Conservation (phyloP, 2,797 vertebrate genomes). For the Lepilemur ruficaudatus region DNA sequence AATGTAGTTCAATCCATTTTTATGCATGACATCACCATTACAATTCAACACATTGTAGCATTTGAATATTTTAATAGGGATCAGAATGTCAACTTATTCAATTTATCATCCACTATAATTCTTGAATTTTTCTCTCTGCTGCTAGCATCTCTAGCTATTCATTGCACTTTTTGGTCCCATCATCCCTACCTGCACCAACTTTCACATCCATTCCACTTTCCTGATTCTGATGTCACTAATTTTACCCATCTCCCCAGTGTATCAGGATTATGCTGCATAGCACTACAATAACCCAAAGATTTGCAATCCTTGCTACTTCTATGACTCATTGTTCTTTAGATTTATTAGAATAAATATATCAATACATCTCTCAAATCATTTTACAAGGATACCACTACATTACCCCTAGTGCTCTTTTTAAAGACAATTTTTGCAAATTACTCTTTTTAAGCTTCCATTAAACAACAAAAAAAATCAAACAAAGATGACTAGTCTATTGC, state of each 20-base stretch:
- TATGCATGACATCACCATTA: constrained; percentile 56
- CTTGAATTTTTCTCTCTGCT: constrained; percentile 30
- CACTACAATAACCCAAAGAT: not conserved
- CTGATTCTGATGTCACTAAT: not conserved
- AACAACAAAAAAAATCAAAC: not conserved
- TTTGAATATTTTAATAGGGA: constrained; percentile 67
- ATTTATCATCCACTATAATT: constrained; percentile 34
- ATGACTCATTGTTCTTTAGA: not conserved
- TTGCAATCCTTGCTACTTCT: not conserved
- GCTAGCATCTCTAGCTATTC: constrained; percentile 2
- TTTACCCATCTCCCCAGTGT: not conserved
- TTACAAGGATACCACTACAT: not conserved
- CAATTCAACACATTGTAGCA: constrained; percentile 49
- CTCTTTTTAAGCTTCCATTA: not conserved
- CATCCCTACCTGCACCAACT: not conserved
- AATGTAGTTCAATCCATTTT: constrained; percentile 39
- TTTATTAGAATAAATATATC: not conserved
- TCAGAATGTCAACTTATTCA: constrained; percentile 17
- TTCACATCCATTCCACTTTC: not conserved
- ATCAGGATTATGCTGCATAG: not conserved
- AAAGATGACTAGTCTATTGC: not conserved
- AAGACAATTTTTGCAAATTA: not conserved
- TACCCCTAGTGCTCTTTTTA: not conserved
- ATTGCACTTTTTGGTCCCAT: not conserved
- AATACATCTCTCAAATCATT: not conserved